Evolutionary conservation across 2,797 vertebrate species (phyloP), one percentile per base, ranked within the genome.

Genomic region (Centropyge bicolor): DNA sequence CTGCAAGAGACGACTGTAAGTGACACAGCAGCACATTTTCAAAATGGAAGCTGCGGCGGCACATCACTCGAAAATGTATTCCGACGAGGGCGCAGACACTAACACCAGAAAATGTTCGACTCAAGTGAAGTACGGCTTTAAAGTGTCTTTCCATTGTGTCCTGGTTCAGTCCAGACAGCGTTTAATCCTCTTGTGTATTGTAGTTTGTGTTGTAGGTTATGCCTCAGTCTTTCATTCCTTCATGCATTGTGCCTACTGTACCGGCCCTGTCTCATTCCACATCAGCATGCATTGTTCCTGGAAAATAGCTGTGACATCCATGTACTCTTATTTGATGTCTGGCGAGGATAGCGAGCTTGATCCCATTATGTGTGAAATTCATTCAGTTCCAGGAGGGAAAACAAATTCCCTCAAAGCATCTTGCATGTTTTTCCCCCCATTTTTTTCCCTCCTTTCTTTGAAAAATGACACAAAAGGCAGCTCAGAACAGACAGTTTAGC

Each of bases 291-390:
- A 90, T 94, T 90, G 93, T 94, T 88, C 88, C 83, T 74, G 52
- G 88, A 88, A 92, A 93, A 86, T 86, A 86, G 81, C 89, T 85
- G 82, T 90, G 89, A 94, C 92, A 93, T 88, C 86, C 87, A 73
- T 92, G 89, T 84, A 43, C 88, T 85, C 77, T 70, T 90, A 78
- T 89, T 87, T 91, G 87, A 93, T 93, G 90, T 93, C 76, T 83
- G 80, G 78, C 84, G 77, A 66, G 91, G 91, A 93, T 93, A 90
- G 85, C 36, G 68, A 82, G 83, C 77, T 70, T 84, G 83, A 94
- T 94, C 93, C 87, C 77, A 82, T 94, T 94, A 94, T 89, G 93
- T 94, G 90, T 93, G 91, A 95, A 94, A 94, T 90, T 80, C 86
- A 83, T 93, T 92, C 91, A 85, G 88, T 94, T 93, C 90, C 92